Base-by-base conservation (phyloP, 2,888 invertebrate species). In the Microchrysa polita region DNA sequence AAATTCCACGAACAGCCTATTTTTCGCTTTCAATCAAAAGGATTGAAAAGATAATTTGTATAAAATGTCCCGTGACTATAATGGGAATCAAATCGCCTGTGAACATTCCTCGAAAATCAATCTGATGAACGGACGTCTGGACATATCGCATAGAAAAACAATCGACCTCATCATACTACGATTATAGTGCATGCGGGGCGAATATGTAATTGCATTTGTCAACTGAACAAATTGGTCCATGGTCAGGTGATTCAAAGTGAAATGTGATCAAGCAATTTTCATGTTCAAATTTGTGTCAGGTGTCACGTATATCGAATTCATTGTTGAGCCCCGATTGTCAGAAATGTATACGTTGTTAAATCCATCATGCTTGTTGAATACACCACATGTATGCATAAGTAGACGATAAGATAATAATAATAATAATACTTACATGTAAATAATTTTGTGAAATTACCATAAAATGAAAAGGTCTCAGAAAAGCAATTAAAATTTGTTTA, bases 191-290 rank as follows among this genome's bases (percentile, higher is more conserved):
- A n/a, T 34, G 2, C 27, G 27, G 27, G 27, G 27, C 27, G 61
- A 67, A 53, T 73, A n/a, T n/a, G n/a, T n/a, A 74, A 74, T 74
- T 74, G 72, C 52, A 48, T 72, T 72, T 72, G 74, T 72, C 74
- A 73, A 34, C 52, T 60, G 67, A 74, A 74, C 74, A 74, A 74
- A 74, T 74, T 74, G 74, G 74, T 72, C 67, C 72, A 72, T 40
- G 72, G 72, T 42, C 74, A 27, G 48, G 27, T 23, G 27, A 34
- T 34, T 7, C 27, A 34, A 34, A 73, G 67, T 61, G 55, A 18
- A 57, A 40, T 16, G 12, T 63, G 10, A 34, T 7, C 5, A 20
- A 20, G 22, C 67, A 74, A 74, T 74, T 74, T 74, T 74, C 72
- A 73, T 73, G 74, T 74, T 72, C 10, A 1, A 22, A 18, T 34